These are phyloP conservation scores for Xyrichtys novacula DNA, from an alignment of 2,797 vertebrate genomes.

Conservation along the genomic window DNA sequence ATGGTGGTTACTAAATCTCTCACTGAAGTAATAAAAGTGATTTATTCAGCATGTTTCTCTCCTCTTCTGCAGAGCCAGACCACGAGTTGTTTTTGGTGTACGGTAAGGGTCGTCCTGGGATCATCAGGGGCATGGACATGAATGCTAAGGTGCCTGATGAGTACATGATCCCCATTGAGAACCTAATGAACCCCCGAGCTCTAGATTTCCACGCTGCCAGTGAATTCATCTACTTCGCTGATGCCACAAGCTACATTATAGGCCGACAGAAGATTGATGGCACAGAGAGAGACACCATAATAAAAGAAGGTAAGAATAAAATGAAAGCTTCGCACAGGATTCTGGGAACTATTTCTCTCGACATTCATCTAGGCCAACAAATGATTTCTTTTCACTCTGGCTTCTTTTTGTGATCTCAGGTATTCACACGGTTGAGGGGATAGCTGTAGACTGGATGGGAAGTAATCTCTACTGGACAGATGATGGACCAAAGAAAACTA, in stretches of 20 bases:
- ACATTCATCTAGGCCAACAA: slow-evolving; percentile 10
- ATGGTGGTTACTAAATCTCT: neutral
- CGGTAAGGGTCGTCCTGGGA: slow-evolving; percentile 94
- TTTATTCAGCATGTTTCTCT: neutral
- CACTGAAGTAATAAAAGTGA: neutral
- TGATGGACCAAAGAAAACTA: slow-evolving; percentile 97
- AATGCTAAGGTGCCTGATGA: slow-evolving; percentile 94
- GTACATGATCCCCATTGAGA: slow-evolving; percentile 99
- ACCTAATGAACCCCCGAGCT: slow-evolving; percentile 97
- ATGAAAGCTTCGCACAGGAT: neutral
- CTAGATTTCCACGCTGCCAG: slow-evolving; percentile 95
- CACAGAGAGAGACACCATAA: slow-evolving; percentile 93
- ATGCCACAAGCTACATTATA: slow-evolving; percentile 96
- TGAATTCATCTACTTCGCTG: slow-evolving; percentile 97
- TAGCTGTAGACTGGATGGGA: slow-evolving; percentile 99
- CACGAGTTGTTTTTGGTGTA: slow-evolving; percentile 97
- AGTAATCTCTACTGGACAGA: slow-evolving; percentile 99
- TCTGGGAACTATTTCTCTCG: neutral
- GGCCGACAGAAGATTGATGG: slow-evolving; percentile 98
- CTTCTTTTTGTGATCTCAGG: slow-evolving; percentile 79
- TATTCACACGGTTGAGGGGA: slow-evolving; percentile 96
- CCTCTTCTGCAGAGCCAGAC: slow-evolving; percentile 89
- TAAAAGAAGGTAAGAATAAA: slow-evolving; percentile 90
- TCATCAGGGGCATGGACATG: slow-evolving; percentile 98
- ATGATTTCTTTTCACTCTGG: slow-evolving; percentile 4